Evolutionary conservation across 2,113 vertebrate species (phyloP), one percentile per base, ranked within the genome.

Genomic region (Laticauda laticaudata): DNA sequence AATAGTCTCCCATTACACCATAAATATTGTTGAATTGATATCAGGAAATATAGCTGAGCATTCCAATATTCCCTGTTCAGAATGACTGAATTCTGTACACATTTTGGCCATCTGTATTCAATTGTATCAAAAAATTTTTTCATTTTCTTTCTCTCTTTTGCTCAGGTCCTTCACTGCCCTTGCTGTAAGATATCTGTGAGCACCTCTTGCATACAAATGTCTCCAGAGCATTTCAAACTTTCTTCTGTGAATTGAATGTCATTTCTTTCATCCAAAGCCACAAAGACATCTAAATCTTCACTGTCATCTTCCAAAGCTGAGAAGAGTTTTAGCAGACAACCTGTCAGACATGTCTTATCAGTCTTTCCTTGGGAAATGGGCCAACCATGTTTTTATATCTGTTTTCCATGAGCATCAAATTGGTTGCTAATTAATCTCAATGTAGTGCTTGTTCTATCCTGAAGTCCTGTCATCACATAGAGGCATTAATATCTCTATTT

Each of bases 131-230:
- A n/a, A n/a, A n/a, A n/a, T 59, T 24, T 24, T 92, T 29, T 11
- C 88, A 23, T 56, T 54, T 55, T 24, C 53, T 34, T 89, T 91
- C 26, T 90, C 39, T 93, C n/a, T 1, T 3, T 51, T 0, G 11
- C 8, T 81, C 55, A 95, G 15, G 18, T 93, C 56, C 92, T 95
- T 61, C 75, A n/a, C 23, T 94, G 14, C 93, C 48, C 18, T 91
- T 61, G 39, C 20, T 81, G 54, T 90, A 69, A 69, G 6, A 93
- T 56, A 45, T 85, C 21, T 1, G 1, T 26, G 43, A 91, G 64
- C 87, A 92, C 1, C 5, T 92, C 15, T 90, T 57, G 0, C 3
- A 89, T 3, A 86, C 7, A 89, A n/a, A 87, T 48, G 88, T 92
- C 6, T 90, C 14, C 91, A 23, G 14, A 45, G 0, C 59, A 21